Evolutionary conservation across 2,888 invertebrate genomes (phyloP), one percentile per base, ranked within the genome.

Genomic region (Clostera curtula): DNA sequence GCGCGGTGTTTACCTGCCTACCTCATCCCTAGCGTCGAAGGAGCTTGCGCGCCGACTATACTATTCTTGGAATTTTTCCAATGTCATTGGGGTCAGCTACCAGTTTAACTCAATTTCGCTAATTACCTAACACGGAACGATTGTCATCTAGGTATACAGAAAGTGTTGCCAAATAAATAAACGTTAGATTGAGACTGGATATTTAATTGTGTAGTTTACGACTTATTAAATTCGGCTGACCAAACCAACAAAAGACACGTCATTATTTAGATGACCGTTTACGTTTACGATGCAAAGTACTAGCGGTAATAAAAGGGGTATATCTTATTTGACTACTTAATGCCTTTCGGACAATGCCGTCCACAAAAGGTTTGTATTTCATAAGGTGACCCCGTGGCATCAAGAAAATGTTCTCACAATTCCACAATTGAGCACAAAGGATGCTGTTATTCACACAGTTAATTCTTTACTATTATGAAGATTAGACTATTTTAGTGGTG

Each of bases 381-480:
- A 33, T 34, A 35, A 20, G 34, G 34, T 65, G 63, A 65, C 61
- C 66, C 57, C 49, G 47, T 59, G 57, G 46, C 50, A 51, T 40
- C 51, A 56, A 65, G 63, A 69, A 67, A 64, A 60, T 50, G 58
- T 82, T 83, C 80, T 79, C 83, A 82, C 77, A 77, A 72, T 67
- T 68, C 66, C 49, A 79, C 74, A 82, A 82, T 71, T 36, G 56
- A 17, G 9, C 16, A 82, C 72, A 82, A 82, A 66, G 79, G 83
- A 82, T 80, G 80, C 79, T 80, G 77, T 82, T 82, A 76, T 79
- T 82, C 82, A 83, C 82, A 80, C 79, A 79, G 77, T 82, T 83
- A 76, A 73, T 67, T 76, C 64, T 67, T 59, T 63, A 64, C 67
- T 69, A 62, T 62, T 47, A 63, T 36, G 26, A 19, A 44, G 35